Conservation (phyloP, 2,113 vertebrate genomes). For the Apus apus region DNA sequence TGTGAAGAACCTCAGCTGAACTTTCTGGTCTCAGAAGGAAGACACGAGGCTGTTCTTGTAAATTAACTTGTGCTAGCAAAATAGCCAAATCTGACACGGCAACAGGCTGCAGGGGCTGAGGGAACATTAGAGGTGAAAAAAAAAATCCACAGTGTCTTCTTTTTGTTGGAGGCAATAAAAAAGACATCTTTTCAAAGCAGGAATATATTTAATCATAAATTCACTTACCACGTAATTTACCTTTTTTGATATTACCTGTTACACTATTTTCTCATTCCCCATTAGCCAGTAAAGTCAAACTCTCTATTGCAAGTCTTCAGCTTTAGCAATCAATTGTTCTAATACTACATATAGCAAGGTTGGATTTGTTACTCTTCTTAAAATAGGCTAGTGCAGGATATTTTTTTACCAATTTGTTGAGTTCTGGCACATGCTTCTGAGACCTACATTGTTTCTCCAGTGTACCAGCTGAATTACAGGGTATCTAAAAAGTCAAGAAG, state of each 20-base stretch:
- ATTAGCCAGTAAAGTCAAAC: not conserved
- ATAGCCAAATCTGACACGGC: not conserved
- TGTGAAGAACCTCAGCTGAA: not conserved
- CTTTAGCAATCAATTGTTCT: not conserved
- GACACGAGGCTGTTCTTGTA: not conserved
- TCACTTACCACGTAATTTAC: not conserved
- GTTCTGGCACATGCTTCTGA: not conserved
- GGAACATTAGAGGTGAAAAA: not conserved
- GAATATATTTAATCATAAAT: not conserved
- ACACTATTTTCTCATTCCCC: not conserved
- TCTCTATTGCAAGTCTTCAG: not conserved
- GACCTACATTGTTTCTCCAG: not conserved
- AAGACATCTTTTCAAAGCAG: not conserved
- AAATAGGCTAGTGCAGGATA: not conserved
- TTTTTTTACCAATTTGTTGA: not conserved
- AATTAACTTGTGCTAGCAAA: not conserved
- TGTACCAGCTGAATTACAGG: not conserved
- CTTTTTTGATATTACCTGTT: not conserved
- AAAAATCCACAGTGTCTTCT: not conserved
- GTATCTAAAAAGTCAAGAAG: not conserved
- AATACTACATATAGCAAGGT: not conserved
- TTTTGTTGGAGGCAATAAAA: not conserved
- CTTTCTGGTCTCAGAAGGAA: not conserved
- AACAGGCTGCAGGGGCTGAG: not conserved
- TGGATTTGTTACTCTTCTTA: not conserved